Evolutionary conservation across 2,888 invertebrate species (phyloP).

Genomic region (Tinea pellionella): DNA sequence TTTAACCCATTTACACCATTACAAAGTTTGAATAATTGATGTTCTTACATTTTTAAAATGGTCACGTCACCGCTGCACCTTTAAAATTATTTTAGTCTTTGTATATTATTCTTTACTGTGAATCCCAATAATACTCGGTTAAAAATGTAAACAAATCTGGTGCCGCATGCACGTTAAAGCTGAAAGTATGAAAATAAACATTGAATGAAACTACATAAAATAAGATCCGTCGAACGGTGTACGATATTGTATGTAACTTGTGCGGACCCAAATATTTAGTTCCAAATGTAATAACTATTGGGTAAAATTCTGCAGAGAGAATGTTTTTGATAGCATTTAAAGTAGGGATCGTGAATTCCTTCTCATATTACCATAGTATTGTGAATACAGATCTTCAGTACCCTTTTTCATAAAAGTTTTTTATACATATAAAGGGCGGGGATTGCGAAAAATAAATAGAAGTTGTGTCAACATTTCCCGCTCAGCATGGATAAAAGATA

Average conservation of each 20-base stretch:
- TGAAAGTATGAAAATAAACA: neutral
- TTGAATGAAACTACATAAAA: neutral
- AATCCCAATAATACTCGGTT: neutral
- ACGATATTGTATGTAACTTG: neutral
- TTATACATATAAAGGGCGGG: conserved; percentile 17
- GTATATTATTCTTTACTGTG: neutral
- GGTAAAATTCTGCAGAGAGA: neutral
- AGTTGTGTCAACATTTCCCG: conserved; percentile 19
- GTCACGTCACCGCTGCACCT: neutral
- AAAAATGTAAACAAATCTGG: conserved; percentile 2
- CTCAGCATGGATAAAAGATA: conserved; percentile 19
- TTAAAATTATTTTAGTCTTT: neutral
- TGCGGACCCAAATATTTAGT: neutral
- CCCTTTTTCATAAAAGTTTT: conserved; percentile 17
- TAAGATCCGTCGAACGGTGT: neutral
- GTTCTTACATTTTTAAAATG: conserved; percentile 25
- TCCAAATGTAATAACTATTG: neutral
- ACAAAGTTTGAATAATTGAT: conserved; percentile 18
- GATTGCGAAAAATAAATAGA: conserved; percentile 18
- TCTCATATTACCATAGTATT: conserved; percentile 19
- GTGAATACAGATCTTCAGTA: conserved; percentile 17
- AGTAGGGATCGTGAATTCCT: neutral
- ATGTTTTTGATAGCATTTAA: conserved; percentile 4
- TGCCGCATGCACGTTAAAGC: neutral
- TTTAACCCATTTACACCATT: neutral